Evolutionary conservation across 2,888 invertebrate genomes (phyloP).

Genomic region (Phoenoteleia sp.): DNA sequence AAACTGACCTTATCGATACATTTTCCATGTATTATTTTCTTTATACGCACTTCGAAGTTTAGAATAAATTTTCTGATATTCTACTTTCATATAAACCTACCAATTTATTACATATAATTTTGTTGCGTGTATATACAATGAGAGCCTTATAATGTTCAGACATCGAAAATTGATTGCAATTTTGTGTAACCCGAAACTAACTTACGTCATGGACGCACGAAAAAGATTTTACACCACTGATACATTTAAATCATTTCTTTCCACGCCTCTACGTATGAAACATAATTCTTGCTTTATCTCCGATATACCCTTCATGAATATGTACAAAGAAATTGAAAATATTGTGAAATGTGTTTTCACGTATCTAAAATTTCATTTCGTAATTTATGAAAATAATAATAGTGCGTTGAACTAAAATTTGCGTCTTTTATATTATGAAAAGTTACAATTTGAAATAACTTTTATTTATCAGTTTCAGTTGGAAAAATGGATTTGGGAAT

Average conservation of each 20-base stretch:
- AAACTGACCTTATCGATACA: no score
- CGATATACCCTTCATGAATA: slow-evolving; percentile 30
- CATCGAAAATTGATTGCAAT: neutral
- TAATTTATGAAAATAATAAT: slow-evolving; percentile 25
- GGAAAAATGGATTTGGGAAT: neutral
- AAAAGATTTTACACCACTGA: slow-evolving; percentile 19
- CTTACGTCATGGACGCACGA: neutral
- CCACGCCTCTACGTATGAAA: slow-evolving; percentile 33
- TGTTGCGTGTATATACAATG: no score
- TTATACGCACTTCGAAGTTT: no score
- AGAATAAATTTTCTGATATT: no score
- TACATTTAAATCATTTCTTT: slow-evolving; percentile 51
- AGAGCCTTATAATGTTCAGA: no score
- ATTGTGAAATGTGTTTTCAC: slow-evolving; percentile 10
- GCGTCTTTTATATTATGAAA: neutral
- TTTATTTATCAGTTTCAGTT: neutral
- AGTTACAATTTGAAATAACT: neutral
- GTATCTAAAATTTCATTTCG: neutral
- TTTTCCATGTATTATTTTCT: no score
- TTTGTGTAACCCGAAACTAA: slow-evolving; percentile 7
- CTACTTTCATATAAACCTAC: no score
- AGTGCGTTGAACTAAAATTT: neutral
- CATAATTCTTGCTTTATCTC: slow-evolving; percentile 53
- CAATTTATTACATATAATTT: no score
- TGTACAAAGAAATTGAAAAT: slow-evolving; percentile 40